phyloP scores from a whole-genome alignment of 2,888 invertebrate species.

The Carterocephalus palaemon region DNA sequence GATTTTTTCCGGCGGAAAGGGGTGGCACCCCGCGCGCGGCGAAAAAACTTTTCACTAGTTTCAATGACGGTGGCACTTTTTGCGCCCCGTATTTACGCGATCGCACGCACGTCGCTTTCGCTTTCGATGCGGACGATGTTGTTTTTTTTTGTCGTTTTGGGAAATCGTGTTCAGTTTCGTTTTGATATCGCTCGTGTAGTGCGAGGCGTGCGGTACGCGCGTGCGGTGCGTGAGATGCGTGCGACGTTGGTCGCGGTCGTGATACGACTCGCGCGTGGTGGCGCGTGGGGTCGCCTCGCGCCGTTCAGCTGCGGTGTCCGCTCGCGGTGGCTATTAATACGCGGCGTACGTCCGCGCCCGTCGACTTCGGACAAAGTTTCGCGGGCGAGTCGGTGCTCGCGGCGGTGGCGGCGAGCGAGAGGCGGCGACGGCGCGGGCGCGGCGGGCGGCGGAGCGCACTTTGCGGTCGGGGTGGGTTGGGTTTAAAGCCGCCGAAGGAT shows the following conservation, averaged over 20 bases:
- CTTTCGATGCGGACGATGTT: conserved; percentile 50
- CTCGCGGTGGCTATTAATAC: conserved; percentile 74
- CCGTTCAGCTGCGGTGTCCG: conserved; percentile 67
- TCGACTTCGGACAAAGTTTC: conserved; percentile 78
- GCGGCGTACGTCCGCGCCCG: conserved; percentile 75
- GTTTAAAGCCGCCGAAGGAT: conserved; percentile 83
- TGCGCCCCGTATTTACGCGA: conserved; percentile 72
- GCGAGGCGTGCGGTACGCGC: conserved; percentile 24
- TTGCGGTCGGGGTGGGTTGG: conserved; percentile 84
- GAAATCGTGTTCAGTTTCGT: conserved; percentile 33
- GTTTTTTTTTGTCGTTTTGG: conserved; percentile 36
- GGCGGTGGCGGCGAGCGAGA: conserved; percentile 71
- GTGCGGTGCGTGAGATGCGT: conserved; percentile 34
- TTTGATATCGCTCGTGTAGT: conserved; percentile 25
- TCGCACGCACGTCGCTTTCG: conserved; percentile 63
- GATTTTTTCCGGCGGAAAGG: conserved; percentile 73
- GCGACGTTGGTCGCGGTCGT: conserved; percentile 36
- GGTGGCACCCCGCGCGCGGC: conserved; percentile 69
- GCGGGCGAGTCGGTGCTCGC: conserved; percentile 68
- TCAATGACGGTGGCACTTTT: conserved; percentile 77
- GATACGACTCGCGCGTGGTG: conserved; percentile 42
- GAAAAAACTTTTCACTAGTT: conserved; percentile 78
- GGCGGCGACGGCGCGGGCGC: conserved; percentile 76
- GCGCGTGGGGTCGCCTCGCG: conserved; percentile 49
- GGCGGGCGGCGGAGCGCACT: conserved; percentile 79